These are phyloP conservation scores for Henicopernis longicauda DNA, from an alignment of 2,113 vertebrate species.

Conservation along the genomic window DNA sequence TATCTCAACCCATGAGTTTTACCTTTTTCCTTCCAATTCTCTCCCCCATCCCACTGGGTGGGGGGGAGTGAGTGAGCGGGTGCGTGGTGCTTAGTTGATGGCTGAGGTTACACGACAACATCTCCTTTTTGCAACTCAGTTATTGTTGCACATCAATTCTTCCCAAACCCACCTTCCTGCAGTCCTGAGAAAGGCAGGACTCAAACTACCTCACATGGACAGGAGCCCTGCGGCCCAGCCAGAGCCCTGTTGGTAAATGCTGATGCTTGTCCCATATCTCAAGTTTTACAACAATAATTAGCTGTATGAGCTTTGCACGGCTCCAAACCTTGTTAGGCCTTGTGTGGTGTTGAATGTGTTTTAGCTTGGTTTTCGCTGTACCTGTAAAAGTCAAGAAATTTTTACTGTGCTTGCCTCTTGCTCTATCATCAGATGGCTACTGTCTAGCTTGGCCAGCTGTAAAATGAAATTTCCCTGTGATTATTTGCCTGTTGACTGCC, in stretches of 20 bases:
- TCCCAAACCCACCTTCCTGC: neutral
- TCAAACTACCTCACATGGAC: fast-evolving
- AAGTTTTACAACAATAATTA: neutral
- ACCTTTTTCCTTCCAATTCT: too few relatives aligned
- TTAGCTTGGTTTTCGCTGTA: neutral
- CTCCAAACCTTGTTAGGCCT: neutral
- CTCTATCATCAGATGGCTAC: neutral
- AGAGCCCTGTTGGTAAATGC: neutral
- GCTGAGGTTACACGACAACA: too few relatives aligned
- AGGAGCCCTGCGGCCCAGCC: neutral
- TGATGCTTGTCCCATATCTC: neutral
- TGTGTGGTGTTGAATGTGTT: neutral
- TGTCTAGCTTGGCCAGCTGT: neutral
- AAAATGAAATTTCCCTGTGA: neutral
- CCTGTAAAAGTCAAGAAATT: neutral
- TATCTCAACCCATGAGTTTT: too few relatives aligned
- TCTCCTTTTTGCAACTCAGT: neutral
- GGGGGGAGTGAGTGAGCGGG: too few relatives aligned
- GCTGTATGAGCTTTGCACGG: neutral
- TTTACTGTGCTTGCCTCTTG: neutral
- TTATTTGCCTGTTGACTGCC: neutral
- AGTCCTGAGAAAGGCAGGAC: neutral
- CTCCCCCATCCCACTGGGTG: too few relatives aligned
- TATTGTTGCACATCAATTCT: neutral
- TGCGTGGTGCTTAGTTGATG: too few relatives aligned